Base-by-base conservation (phyloP, 92 coral and sea anemone species). In the Paragorgia papillata region DNA sequence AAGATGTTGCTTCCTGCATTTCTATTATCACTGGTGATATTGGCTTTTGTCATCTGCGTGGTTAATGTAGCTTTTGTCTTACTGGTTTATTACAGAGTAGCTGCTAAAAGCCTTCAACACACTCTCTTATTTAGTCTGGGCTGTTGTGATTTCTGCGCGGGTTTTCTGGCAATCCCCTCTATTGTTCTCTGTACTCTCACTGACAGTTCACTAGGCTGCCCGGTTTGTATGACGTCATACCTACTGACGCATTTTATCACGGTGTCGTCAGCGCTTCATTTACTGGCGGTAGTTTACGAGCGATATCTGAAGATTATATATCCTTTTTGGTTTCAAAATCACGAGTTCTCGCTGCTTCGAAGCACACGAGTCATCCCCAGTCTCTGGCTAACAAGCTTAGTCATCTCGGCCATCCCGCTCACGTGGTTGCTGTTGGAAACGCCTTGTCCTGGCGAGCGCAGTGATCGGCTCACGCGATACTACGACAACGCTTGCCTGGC, bases 71-170 rank as follows among this genome's bases (percentile, higher is more conserved):
- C 51, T 10, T 39, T 67, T 44, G 19, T 67, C 4, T 21, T 44
- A 18, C 32, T 44, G 9, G 58, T 67, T 21, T 41, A 24, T 27
- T 35, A 25, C 57, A 32, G 57, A 30, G 57, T 35, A 3, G 7
- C 34, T 9, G 20, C 44, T 1, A 54, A 14, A 29, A 67, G 27
- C 10, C 56, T 67, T 27, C 57, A 67, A 29, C 25, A 67, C 2
- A 39, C 58, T 17, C 58, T 67, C 2, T 20, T 67, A 0, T 10
- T 67, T 28, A 67, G 74, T 67, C 74, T 67, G 35, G 74, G 35
- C 2, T 67, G 74, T 67, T 67, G 57, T 9, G 74, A 67, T 33
- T 44, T 67, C 34, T 67, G 74, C 27, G 39, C 57, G 32, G 74
- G 74, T 3, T 67, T 67, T 7, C 34, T 67, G 1, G 35, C 57